Evolutionary conservation across 2,797 vertebrate genomes (phyloP), one percentile per base, ranked within the genome.

Genomic region (Microchirus variegatus): DNA sequence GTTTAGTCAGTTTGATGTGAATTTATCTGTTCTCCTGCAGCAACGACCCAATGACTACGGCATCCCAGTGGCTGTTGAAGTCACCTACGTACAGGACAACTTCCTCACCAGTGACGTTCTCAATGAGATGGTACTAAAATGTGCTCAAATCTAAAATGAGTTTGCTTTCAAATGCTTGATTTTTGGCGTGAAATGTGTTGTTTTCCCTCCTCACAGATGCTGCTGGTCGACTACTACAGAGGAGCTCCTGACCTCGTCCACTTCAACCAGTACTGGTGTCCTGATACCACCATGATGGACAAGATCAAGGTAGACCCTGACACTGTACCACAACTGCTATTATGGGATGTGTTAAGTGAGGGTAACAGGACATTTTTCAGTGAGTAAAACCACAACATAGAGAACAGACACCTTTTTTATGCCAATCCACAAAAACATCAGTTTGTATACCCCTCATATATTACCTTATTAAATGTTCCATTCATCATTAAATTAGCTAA

Each of bases 11-110:
- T n/a, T 31, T 31, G 1, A 31, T 31, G 31, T 8, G 36, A 47
- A 63, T 57, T 63, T 3, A 4, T 53, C 11, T 31, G 2, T 5
- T 17, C 68, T 77, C 37, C n/a, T 44, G 19, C 81, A 98, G 97
- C 97, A 99, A 95, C 83, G 96, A 19, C 94, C 96, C 5, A 96
- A 96, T 1, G 97, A 99, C 88, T 96, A 99, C 0, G 96, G 97
- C 1, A 96, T 98, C 73, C 97, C 97, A 15, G 97, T 99, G 73
- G 97, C 97, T 0, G 97, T 99, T 49, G 97, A 99, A 84, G 95
- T 98, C 84, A 95, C 95, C n/a, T 96, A 96, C 0, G 90, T 97
- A 35, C 97, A 98, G 83, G 97, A 99, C n/a, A 95, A 94, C 48
- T 98, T 98, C 73, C 93, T 99, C 77, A 98, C 96, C 75, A 97